Evolutionary conservation across 2,888 invertebrate species (phyloP).

Genomic region (Andricus quercusramuli): DNA sequence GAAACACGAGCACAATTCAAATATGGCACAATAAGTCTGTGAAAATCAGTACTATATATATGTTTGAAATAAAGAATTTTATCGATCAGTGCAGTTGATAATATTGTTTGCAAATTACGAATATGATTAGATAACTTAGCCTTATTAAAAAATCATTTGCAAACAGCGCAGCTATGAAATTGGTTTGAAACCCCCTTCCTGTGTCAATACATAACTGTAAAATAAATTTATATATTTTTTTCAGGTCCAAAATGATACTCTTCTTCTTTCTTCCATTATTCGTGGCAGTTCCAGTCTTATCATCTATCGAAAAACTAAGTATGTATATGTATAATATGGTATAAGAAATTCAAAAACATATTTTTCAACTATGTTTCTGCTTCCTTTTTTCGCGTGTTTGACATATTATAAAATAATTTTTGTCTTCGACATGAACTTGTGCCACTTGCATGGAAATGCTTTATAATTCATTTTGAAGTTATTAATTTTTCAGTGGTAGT

Average conservation of each 20-base stretch:
- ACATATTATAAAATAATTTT: too few species aligned
- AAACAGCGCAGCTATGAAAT: background rate
- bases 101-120: background rate
- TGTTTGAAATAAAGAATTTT: background rate
- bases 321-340: background rate
- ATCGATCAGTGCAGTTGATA: background rate
- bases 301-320: background rate
- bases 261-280: background rate
- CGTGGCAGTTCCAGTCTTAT: background rate
- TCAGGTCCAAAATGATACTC: background rate
- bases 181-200: background rate
- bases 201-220: background rate
- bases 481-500: too few species aligned
- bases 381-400: too few species aligned
- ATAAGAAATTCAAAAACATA: too few species aligned
- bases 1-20: background rate
- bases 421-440: too few species aligned
- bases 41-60: background rate
- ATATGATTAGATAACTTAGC: background rate
- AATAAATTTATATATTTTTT: background rate
- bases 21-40: background rate
- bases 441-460: too few species aligned
- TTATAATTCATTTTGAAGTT: too few species aligned
- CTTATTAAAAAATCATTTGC: background rate
- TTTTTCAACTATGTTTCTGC: too few species aligned